Conservation (phyloP, 2,888 invertebrate species). For the Aleiodes leptofemur region DNA sequence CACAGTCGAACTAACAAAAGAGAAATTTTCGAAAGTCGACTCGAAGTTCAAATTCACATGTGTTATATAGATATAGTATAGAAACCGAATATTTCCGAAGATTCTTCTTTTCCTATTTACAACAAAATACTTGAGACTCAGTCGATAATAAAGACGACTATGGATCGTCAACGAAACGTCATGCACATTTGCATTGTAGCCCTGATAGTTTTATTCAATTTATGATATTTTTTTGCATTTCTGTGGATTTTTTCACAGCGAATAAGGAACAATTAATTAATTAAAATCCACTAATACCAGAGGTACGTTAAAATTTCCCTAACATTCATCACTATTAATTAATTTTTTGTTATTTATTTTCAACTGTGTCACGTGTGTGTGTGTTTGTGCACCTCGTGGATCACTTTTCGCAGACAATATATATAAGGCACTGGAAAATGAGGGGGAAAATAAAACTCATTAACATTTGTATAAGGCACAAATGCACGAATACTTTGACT, state of each 20-base stretch:
- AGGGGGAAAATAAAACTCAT: constrained; percentile 55
- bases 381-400: constrained; percentile 37
- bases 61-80: no score
- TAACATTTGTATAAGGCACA: constrained; percentile 57
- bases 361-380: constrained; percentile 28
- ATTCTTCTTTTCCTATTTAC: no score
- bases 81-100: no score
- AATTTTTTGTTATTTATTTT: background rate
- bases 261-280: constrained; percentile 16
- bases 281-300: background rate
- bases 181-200: constrained; percentile 55
- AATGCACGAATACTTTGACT: constrained; percentile 44
- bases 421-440: constrained; percentile 45
- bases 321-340: background rate
- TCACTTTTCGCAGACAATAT: constrained; percentile 39
- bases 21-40: no score
- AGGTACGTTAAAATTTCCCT: constrained; percentile 5
- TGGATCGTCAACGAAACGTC: constrained; percentile 64
- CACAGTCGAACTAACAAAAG: no score
- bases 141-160: constrained; percentile 55
- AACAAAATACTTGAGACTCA: no score
- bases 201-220: constrained; percentile 55
- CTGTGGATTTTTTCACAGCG: constrained; percentile 52
- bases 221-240: constrained; percentile 57
- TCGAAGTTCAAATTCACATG: no score